Conservation (phyloP, 2,113 vertebrate genomes). For the Mormyrus lacerda region DNA sequence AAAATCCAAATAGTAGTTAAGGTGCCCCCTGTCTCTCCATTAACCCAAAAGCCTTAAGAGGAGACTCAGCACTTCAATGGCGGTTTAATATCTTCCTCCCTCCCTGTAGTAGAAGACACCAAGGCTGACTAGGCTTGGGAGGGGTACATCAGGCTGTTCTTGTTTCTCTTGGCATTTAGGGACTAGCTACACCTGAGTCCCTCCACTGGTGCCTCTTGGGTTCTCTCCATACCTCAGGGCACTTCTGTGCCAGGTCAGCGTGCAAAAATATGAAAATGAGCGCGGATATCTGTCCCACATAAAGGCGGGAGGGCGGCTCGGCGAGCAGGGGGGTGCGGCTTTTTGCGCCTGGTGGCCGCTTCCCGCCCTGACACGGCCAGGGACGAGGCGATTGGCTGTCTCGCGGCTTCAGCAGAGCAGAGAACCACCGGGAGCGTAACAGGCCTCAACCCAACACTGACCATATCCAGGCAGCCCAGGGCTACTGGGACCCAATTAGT, state of each 20-base stretch:
- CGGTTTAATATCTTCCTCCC: background rate
- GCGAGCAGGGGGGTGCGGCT: background rate
- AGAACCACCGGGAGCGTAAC: slow-evolving; percentile 13
- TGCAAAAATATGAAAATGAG: background rate
- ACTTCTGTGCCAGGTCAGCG: background rate
- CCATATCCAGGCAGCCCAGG: slow-evolving; percentile 23
- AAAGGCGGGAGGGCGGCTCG: too few species aligned
- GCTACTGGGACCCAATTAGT: slow-evolving; percentile 36
- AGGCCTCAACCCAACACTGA: slow-evolving; percentile 18
- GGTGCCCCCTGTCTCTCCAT: background rate
- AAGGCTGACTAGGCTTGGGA: background rate
- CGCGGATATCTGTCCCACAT: background rate
- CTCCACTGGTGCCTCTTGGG: background rate
- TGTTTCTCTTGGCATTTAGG: background rate
- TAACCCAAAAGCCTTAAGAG: background rate
- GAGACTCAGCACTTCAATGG: background rate
- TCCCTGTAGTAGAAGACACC: background rate
- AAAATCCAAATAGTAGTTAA: background rate
- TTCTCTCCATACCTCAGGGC: background rate
- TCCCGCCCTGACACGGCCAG: background rate
- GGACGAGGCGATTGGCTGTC: background rate
- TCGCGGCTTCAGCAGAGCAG: background rate
- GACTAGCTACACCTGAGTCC: background rate
- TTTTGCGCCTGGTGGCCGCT: background rate
- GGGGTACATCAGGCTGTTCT: background rate